Evolutionary conservation across 2,113 vertebrate genomes (phyloP).

Genomic region (Onychostoma macrolepis): DNA sequence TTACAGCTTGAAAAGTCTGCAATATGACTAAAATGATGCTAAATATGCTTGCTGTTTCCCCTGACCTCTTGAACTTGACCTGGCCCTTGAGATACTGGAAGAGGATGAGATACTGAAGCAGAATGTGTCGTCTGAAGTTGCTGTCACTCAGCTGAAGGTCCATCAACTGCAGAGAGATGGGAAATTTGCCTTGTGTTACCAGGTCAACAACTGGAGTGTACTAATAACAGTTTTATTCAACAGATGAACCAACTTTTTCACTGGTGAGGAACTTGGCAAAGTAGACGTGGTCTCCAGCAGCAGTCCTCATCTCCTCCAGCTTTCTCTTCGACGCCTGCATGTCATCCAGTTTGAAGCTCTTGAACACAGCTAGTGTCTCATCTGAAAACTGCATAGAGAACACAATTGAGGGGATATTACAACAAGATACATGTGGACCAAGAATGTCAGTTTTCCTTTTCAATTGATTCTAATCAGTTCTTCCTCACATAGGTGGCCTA

Average conservation of each 20-base stretch:
- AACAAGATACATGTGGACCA: not conserved
- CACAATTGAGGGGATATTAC: not conserved
- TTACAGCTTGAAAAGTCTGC: not conserved
- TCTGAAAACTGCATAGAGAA: slow-evolving; percentile 85
- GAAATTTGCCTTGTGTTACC: not conserved
- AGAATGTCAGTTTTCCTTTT: not conserved
- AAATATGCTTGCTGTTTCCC: not conserved
- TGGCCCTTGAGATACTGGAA: slow-evolving; percentile 98
- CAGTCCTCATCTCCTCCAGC: slow-evolving; percentile 88
- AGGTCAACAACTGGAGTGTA: not conserved
- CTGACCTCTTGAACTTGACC: slow-evolving; percentile 98
- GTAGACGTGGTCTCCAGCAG: slow-evolving; percentile 92
- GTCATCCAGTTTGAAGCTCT: slow-evolving; percentile 97
- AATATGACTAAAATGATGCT: not conserved
- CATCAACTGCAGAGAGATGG: slow-evolving; percentile 84
- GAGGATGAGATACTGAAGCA: slow-evolving; percentile 96
- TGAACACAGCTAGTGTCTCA: slow-evolving; percentile 95
- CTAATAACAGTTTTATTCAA: not conserved
- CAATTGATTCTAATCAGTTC: not conserved
- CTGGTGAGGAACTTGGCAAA: slow-evolving; percentile 99
- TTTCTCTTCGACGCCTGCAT: slow-evolving; percentile 96
- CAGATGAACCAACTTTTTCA: slow-evolving; percentile 86
- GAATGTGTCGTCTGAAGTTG: slow-evolving; percentile 96
- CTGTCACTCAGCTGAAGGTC: slow-evolving; percentile 97
- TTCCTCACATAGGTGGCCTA: not conserved